These are phyloP conservation scores for Morpho helenor DNA, from an alignment of 2,888 invertebrate species.

Conservation along the genomic window DNA sequence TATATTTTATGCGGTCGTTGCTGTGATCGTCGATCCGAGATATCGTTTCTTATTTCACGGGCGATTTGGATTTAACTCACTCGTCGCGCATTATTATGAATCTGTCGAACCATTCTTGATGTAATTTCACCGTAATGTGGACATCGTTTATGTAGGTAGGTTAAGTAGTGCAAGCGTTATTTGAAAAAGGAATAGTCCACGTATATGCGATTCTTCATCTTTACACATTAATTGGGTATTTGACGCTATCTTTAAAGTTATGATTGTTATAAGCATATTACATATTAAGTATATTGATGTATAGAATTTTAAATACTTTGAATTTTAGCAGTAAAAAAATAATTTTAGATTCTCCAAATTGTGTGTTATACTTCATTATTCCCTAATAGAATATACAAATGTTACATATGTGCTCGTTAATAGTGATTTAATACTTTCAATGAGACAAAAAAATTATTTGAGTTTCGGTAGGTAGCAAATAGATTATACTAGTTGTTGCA, in stretches of 20 bases:
- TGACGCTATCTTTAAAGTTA: constrained; percentile 8
- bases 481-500: too few species aligned
- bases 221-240: constrained; percentile 10
- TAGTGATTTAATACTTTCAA: too few species aligned
- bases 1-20: constrained; percentile 42
- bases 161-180: constrained; percentile 37
- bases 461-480: too few species aligned
- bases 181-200: constrained; percentile 15
- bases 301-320: constrained; percentile 1
- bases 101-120: constrained; percentile 14
- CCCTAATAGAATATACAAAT: neutral
- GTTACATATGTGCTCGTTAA: neutral
- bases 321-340: constrained; percentile 1
- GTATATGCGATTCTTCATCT: neutral
- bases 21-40: constrained; percentile 26
- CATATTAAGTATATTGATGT: neutral
- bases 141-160: constrained; percentile 44
- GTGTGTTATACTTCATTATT: neutral
- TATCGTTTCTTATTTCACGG: constrained; percentile 17
- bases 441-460: too few species aligned
- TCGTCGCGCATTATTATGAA: constrained; percentile 15
- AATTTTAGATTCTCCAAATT: neutral
- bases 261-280: constrained; percentile 4
- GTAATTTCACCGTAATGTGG: constrained; percentile 30
- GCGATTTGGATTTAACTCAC: constrained; percentile 14